Conservation (phyloP, 23 tunicate genomes). For the Phallusia fumigata region DNA sequence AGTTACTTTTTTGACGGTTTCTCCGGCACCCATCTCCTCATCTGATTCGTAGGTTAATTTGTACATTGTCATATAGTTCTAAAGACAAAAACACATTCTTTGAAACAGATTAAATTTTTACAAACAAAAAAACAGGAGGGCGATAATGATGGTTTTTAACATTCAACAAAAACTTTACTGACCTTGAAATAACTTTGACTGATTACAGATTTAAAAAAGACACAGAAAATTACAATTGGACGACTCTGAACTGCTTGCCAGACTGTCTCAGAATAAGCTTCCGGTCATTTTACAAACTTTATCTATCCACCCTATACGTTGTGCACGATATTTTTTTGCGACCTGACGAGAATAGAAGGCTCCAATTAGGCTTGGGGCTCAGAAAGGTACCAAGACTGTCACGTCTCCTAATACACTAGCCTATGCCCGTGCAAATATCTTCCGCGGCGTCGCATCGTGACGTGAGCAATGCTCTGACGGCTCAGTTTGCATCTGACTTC, state of each 20-base stretch:
- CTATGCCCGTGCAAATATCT: background rate
- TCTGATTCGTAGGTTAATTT: background rate
- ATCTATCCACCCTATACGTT: background rate
- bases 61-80: background rate
- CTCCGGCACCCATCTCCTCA: background rate
- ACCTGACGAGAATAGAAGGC: conserved; percentile 6
- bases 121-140: no score
- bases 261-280: no score
- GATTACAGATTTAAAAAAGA: no score
- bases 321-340: background rate
- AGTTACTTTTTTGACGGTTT: background rate
- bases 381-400: background rate
- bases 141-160: no score
- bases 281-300: background rate
- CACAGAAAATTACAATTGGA: no score
- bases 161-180: no score
- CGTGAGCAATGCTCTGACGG: background rate
- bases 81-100: background rate
- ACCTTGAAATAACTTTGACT: no score
- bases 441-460: background rate
- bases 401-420: background rate
- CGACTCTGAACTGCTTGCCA: background rate
- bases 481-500: background rate
- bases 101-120: no score
- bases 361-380: background rate